Base-by-base conservation (phyloP, 2,797 vertebrate species). In the Ambastaia sidthimunki region DNA sequence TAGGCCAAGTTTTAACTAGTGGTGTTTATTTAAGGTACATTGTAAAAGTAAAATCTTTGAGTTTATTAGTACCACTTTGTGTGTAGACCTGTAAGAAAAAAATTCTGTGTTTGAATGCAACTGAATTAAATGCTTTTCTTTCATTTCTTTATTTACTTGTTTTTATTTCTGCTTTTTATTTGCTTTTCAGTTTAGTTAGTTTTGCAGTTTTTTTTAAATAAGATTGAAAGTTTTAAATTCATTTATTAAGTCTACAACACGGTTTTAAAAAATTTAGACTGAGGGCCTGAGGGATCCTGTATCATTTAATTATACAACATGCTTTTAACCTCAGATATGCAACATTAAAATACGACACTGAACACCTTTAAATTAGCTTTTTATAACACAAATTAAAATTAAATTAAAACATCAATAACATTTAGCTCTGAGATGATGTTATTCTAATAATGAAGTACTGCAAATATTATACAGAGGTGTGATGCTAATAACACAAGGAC, bases 291-390 rank as follows among this genome's bases (percentile, higher is more conserved):
- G 9, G 28, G 25, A 54, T 18, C 2, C n/a, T 71, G 70, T 34
- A 57, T 65, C 19, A 34, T 73, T 75, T 75, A 82, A 74, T 79
- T 71, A 75, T 81, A 50, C 41, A 66, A 47, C 23, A 60, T 54
- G 71, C 37, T 81, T 75, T 74, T 50, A 77, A 75, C 71, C 54
- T 71, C 23, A 41, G 34, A 47, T 3, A 11, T 68, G 48, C 28
- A 55, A 10, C 4, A 41, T 60, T 15, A 74, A 68, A 73, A 19
- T 54, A 55, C 12, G 12, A 77, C 5, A 59, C 19, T n/a, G 18
- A 66, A 23, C 23, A 31, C 6, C 7, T 72, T 54, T 16, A 44
- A 76, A 19, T 10, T 19, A 3, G 7, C 13, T 70, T 71, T 54
- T 71, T 18, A 57, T 28, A 52, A 19, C 52, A 23, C 67, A 21